phyloP scores from a whole-genome alignment of 2,113 vertebrate genomes.

The Oreochromis niloticus region DNA sequence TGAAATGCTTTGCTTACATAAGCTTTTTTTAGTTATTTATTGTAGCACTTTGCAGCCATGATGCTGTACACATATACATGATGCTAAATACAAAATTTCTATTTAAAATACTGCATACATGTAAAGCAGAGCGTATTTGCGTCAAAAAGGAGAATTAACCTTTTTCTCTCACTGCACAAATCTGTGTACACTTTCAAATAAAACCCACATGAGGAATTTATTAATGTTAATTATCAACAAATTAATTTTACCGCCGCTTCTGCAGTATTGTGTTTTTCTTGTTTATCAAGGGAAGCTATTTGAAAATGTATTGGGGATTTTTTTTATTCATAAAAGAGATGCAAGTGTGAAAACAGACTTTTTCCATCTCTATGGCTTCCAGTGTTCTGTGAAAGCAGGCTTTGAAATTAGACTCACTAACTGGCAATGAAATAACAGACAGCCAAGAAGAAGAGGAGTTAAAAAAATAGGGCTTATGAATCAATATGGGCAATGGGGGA shows the following conservation, averaged over 20 bases:
- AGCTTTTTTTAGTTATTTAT: not conserved
- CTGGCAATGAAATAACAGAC: conserved; percentile 54
- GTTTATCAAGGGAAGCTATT: conserved; percentile 37
- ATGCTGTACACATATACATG: not conserved
- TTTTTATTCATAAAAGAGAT: conserved; percentile 41
- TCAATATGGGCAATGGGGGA: conserved; percentile 97
- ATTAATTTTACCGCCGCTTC: conserved; percentile 14
- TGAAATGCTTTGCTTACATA: not conserved
- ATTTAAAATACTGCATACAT: not conserved
- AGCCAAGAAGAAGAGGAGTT: conserved; percentile 57
- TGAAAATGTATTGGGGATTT: conserved; percentile 27
- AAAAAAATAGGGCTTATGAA: conserved; percentile 79
- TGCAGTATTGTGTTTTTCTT: conserved; percentile 5
- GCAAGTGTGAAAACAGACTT: conserved; percentile 18
- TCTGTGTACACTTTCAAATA: not conserved
- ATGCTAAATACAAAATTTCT: not conserved
- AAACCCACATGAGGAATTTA: conserved; percentile 39
- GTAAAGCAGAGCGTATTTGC: not conserved
- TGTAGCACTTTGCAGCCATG: not conserved
- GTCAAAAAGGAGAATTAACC: not conserved
- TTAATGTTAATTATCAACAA: conserved; percentile 28
- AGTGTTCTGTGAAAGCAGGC: conserved; percentile 36
- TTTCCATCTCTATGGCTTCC: conserved; percentile 25
- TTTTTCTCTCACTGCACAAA: not conserved
- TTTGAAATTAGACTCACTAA: conserved; percentile 59